Evolutionary conservation across 2,797 vertebrate species (phyloP).

Genomic region (Petrocephalus schoutedeni): DNA sequence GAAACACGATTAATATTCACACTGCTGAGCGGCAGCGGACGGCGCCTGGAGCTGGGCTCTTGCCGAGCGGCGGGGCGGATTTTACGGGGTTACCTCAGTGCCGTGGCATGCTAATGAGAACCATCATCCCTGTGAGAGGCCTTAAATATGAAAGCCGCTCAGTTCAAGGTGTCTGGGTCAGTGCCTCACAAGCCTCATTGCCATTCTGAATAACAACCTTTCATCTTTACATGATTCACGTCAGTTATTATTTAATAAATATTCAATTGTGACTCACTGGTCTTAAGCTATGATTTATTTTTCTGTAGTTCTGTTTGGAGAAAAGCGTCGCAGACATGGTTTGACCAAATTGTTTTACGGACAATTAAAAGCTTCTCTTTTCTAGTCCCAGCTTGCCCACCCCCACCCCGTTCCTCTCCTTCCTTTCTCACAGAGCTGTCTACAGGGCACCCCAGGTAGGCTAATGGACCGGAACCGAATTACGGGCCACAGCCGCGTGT

Average conservation of each 20-base stretch:
- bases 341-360: neutral
- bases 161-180: neutral
- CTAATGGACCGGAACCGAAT: conserved; percentile 29
- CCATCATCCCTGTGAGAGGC: neutral
- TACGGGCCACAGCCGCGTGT: conserved; percentile 23
- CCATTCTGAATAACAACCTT: neutral
- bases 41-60: neutral
- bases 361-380: conserved; percentile 1
- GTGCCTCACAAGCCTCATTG: neutral
- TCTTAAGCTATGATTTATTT: neutral
- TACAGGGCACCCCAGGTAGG: conserved; percentile 24
- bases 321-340: neutral
- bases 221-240: neutral
- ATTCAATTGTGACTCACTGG: neutral
- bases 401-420: neutral
- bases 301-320: neutral
- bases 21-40: neutral
- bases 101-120: neutral
- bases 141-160: conserved; percentile 3
- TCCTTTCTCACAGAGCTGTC: conserved; percentile 12
- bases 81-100: neutral
- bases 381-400: neutral
- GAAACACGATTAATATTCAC: neutral
- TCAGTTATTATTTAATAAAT: neutral
- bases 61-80: neutral